These are phyloP conservation scores for Galago senegalensis DNA, from an alignment of 2,797 vertebrate genomes.

Conservation along the genomic window DNA sequence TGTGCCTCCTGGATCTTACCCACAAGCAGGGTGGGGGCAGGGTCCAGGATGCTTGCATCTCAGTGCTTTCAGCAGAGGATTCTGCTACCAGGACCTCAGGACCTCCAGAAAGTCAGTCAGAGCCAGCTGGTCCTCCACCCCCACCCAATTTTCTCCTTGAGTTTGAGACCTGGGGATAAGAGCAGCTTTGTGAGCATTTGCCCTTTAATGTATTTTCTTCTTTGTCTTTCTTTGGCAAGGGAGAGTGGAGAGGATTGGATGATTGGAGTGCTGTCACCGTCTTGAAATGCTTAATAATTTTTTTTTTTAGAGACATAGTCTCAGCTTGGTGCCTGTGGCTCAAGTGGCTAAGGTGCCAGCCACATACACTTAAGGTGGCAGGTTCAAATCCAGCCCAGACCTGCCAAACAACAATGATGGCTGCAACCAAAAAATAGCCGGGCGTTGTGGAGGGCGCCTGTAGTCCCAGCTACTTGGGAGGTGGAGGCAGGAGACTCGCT, in stretches of 20 bases:
- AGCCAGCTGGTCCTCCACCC: not conserved
- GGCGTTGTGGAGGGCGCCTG: no score
- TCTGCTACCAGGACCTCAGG: not conserved
- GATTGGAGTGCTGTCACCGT: not conserved
- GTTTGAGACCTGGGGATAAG: not conserved
- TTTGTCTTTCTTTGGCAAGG: not conserved
- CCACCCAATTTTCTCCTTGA: not conserved
- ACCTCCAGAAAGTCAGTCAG: not conserved
- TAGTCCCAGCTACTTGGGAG: no score
- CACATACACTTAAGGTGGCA: no score
- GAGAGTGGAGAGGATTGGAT: no score
- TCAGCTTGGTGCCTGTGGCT: no score
- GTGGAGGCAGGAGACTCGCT: no score
- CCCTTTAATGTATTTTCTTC: not conserved
- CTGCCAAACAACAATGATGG: no score
- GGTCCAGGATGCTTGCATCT: not conserved
- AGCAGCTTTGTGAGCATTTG: not conserved
- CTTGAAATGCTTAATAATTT: not conserved
- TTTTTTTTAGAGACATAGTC: not conserved
- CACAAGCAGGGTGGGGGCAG: no score
- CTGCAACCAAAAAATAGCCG: no score
- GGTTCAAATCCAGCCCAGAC: no score
- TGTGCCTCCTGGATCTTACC: not conserved
- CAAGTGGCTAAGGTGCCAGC: no score
- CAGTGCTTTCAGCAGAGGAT: not conserved